Evolutionary conservation across 2,888 invertebrate species (phyloP).

Genomic region (Exocentrus adspersus): DNA sequence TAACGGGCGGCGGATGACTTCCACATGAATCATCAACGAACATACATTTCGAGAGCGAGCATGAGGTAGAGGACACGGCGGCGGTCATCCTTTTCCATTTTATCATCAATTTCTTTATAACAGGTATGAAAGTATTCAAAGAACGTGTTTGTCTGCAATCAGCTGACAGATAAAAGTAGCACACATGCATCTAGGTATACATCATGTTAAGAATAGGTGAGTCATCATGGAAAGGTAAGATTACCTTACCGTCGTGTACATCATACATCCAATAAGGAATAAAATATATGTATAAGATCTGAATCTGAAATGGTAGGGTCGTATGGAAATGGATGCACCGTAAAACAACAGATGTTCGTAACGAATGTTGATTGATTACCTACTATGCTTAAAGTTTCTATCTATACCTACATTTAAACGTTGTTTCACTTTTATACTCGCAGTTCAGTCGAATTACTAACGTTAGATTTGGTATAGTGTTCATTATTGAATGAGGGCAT

Average conservation of each 20-base stretch:
- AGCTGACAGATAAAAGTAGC: conserved; percentile 30
- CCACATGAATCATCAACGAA: conserved; percentile 1
- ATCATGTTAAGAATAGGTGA: conserved; percentile 37
- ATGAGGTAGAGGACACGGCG: no score
- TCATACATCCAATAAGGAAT: conserved; percentile 10
- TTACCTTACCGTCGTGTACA: no score
- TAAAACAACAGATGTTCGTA: conserved; percentile 13
- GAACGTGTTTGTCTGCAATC: conserved; percentile 14
- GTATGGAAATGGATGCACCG: neutral
- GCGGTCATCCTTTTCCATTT: no score
- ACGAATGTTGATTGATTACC: conserved; percentile 10
- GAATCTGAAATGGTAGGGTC: neutral
- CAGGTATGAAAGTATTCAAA: conserved; percentile 10
- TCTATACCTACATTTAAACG: no score
- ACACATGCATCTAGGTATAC: no score
- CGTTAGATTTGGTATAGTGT: conserved; percentile 7
- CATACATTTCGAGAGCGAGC: neutral
- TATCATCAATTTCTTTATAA: conserved; percentile 18
- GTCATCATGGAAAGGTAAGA: conserved; percentile 34
- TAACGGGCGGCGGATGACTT: neutral
- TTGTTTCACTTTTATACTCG: no score
- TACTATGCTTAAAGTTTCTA: neutral
- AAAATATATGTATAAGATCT: no score
- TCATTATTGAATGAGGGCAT: conserved; percentile 6
- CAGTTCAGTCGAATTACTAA: neutral